phyloP scores from a whole-genome alignment of 2,113 vertebrate species.

The Garra rufa region DNA sequence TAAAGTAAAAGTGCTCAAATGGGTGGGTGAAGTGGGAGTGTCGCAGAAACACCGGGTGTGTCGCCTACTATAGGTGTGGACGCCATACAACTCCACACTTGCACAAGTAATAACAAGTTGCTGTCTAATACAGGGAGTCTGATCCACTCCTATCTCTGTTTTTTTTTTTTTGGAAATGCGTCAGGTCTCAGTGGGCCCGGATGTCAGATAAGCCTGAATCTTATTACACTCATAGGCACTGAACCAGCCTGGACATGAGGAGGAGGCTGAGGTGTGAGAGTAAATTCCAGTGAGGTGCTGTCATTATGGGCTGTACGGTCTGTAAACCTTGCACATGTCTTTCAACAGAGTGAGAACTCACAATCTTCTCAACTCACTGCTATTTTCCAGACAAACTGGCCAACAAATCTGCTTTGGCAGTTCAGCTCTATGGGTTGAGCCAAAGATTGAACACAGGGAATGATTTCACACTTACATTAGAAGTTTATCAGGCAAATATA shows the following conservation, averaged over 20 bases:
- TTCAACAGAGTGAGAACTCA: not conserved
- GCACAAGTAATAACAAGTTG: conserved; percentile 51
- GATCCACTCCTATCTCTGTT: conserved; percentile 42
- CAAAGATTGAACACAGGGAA: not conserved
- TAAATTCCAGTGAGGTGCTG: conserved; percentile 18
- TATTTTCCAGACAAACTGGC: not conserved
- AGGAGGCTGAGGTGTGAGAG: not conserved
- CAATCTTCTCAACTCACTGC: not conserved
- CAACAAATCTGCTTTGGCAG: not conserved
- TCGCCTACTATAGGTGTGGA: conserved; percentile 62
- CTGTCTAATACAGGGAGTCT: conserved; percentile 54
- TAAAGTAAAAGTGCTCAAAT: not conserved
- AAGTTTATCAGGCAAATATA: not conserved
- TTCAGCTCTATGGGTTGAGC: not conserved
- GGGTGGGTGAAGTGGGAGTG: not conserved
- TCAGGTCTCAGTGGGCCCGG: conserved; percentile 65
- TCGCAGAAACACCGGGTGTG: conserved; percentile 12
- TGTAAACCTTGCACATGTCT: not conserved
- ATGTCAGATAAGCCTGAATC: conserved; percentile 52
- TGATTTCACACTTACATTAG: not conserved
- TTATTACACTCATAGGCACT: not conserved
- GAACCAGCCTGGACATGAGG: not conserved
- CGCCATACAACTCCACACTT: conserved; percentile 10
- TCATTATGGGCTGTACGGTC: not conserved
- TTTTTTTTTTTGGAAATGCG: conserved; percentile 25